Evolutionary conservation across 2,797 vertebrate species (phyloP).

Genomic region (Phoxinus dragarum): DNA sequence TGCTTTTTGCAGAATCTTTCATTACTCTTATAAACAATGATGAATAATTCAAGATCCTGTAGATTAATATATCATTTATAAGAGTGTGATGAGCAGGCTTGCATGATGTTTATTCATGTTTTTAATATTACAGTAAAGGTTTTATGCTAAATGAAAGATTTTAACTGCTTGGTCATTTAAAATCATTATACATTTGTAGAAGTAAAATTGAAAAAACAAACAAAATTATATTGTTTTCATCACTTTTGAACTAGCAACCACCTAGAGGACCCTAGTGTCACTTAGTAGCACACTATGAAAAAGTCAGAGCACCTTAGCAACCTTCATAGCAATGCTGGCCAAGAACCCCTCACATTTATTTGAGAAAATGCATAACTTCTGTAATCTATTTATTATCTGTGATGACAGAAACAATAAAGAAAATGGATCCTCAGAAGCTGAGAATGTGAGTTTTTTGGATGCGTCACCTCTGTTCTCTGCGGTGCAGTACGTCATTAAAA

Average conservation of each 20-base stretch:
- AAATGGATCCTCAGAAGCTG: neutral
- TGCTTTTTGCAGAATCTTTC: neutral
- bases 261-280: neutral
- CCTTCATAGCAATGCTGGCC: neutral
- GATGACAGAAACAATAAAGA: neutral
- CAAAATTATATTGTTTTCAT: neutral
- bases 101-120: neutral
- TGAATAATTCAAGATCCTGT: conserved; percentile 5
- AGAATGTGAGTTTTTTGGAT: conserved; percentile 34
- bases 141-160: neutral
- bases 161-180: no score
- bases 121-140: conserved; percentile 16
- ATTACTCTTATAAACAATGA: conserved; percentile 10
- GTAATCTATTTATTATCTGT: conserved; percentile 9
- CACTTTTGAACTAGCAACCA: neutral
- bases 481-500: conserved; percentile 22
- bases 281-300: neutral
- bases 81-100: neutral
- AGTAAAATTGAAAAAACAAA: neutral
- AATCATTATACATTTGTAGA: neutral
- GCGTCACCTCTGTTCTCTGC: conserved; percentile 29
- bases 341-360: neutral
- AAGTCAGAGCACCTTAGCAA: neutral
- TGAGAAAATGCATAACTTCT: neutral
- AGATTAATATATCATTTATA: conserved; percentile 12